A percentile compares a stretch with the other conserved stretches of the same genome.
phyloP scores from a whole-genome alignment of 2,797 vertebrate genomes.

The Sus cebifrons region DNA sequence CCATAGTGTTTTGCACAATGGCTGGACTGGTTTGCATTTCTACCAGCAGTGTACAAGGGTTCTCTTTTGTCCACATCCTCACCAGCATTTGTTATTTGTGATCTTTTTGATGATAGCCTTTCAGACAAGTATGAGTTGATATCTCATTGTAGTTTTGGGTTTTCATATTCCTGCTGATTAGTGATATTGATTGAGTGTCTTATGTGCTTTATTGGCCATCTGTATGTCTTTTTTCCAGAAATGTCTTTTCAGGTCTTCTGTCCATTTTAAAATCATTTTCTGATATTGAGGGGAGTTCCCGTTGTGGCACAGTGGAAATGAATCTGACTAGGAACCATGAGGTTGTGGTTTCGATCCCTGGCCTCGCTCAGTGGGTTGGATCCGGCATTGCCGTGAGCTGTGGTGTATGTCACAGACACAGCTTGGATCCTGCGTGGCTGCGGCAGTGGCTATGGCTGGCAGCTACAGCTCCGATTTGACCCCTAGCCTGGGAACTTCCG shows the following conservation, averaged over 20 bases:
- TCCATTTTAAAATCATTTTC: neutral
- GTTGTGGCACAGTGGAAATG: too few species aligned
- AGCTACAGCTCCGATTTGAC: too few species aligned
- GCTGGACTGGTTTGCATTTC: neutral
- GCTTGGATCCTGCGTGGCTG: too few species aligned
- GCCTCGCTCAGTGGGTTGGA: too few species aligned
- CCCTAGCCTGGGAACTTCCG: too few species aligned
- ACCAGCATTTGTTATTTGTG: neutral
- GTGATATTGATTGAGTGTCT: neutral
- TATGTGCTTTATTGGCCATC: neutral
- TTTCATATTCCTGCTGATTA: neutral
- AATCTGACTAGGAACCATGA: too few species aligned
- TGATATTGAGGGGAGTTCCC: neutral
- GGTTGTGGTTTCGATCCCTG: too few species aligned
- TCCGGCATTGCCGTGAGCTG: too few species aligned
- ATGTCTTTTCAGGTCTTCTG: neutral
- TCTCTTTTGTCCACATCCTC: neutral
- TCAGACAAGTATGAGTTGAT: neutral
- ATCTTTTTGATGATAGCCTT: neutral
- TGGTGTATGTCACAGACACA: too few species aligned
- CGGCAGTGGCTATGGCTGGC: too few species aligned
- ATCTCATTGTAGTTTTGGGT: neutral
- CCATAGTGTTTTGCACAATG: neutral
- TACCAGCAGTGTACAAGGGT: neutral
- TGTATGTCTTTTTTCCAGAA: neutral